Evolutionary conservation across 2,797 vertebrate species (phyloP), one percentile per base, ranked within the genome.

Genomic region (Acanthurus leucopareius): DNA sequence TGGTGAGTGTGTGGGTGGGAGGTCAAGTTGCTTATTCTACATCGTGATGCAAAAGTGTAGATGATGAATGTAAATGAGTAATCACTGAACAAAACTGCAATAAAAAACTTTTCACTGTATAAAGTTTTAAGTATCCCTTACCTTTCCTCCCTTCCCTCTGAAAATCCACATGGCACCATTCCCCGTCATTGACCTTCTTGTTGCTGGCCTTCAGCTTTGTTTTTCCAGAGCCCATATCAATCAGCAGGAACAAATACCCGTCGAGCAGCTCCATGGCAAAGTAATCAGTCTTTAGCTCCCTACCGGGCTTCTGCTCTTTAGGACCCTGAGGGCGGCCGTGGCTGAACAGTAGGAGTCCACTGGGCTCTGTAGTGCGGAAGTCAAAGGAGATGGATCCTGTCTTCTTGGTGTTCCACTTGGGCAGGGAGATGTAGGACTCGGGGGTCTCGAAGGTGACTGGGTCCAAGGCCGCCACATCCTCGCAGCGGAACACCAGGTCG

Each of bases 101-200:
- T 40, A 10, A 48, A 19, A 19, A 17, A 2, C 14, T 11, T 5
- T 2, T 57, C 7, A 58, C 35, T 8, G 19, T 16, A n/a, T 7
- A 0, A 16, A 48, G 20, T 80, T 62, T 20, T 16, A 61, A 61
- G 8, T 28, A 20, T 0, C 13, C 1, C 90, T 93, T 82, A 99
- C 97, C 97, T 96, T 96, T 97, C 72, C 97, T 95, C 0, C 97
- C 97, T 8, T 99, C 97, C 47, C 97, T 94, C 88, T 99, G 97
- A 91, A 99, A 97, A 87, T 98, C 97, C 83, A 98, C 97, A 2
- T 98, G 97, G 79, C 97, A 98, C 97, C 97, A 98, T 53, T 99
- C 97, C 1, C 97, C 97, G 0, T 98, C 97, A 0, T 97, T 99
- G 80, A 98, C 97, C 91, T 99, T 99, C 92, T 97, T 97, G 91